These are phyloP conservation scores for Dasyornis broadbenti DNA, from an alignment of 2,113 vertebrate genomes.

Conservation along the genomic window DNA sequence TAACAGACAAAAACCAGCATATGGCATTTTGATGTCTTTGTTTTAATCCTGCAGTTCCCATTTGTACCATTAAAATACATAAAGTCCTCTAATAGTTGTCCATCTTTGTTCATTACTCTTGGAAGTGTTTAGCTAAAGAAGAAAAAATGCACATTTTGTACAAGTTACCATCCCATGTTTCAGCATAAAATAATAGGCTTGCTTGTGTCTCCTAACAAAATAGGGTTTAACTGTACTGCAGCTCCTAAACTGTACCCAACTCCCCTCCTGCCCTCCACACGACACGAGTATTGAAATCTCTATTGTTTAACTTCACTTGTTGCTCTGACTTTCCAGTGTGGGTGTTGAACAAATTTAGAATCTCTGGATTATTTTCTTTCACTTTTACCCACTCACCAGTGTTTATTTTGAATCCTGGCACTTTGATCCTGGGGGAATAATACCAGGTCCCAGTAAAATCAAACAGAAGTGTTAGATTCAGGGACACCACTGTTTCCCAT, in stretches of 20 bases:
- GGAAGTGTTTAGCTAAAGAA: not conserved
- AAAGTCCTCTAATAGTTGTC: not conserved
- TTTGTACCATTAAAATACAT: not conserved
- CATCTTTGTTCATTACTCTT: not conserved
- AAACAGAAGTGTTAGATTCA: not conserved
- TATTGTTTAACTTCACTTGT: not conserved
- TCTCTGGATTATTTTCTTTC: not conserved
- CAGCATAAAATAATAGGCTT: not conserved
- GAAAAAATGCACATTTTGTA: not conserved
- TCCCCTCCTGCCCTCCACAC: not conserved
- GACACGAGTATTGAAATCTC: not conserved
- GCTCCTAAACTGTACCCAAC: not conserved
- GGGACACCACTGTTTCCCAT: not conserved
- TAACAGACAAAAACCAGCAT: not conserved
- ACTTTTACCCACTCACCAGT: not conserved
- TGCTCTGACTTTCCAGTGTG: not conserved
- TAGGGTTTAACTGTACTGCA: not conserved
- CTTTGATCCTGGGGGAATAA: not conserved
- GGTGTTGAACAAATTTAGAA: not conserved
- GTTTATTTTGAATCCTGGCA: not conserved
- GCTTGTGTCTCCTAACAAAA: not conserved
- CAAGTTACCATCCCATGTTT: not conserved
- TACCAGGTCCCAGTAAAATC: not conserved
- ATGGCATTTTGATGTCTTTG: conserved; percentile 3
- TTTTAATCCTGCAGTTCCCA: conserved; percentile 3